Conservation (phyloP, 2,888 invertebrate genomes). For the Trachelus tabidus region DNA sequence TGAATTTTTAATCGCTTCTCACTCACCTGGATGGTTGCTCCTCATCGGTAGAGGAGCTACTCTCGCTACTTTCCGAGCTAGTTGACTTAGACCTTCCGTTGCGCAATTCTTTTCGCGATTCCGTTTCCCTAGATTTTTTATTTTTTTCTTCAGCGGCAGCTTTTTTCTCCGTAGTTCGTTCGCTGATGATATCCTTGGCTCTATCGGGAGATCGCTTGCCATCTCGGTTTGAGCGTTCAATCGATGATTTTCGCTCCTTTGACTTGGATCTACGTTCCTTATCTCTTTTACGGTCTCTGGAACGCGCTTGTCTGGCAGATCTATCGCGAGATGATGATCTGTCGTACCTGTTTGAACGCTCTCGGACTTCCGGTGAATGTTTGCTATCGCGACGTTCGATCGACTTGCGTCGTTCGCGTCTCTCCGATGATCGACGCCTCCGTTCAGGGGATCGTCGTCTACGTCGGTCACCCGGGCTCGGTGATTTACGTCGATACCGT, state of each 20-base stretch:
- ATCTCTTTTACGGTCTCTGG: slow-evolving; percentile 61
- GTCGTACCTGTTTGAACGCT: slow-evolving; percentile 57
- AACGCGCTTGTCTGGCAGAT: slow-evolving; percentile 57
- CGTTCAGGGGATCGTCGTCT: slow-evolving; percentile 58
- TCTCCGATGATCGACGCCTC: slow-evolving; percentile 58
- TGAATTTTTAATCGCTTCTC: not conserved
- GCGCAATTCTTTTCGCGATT: slow-evolving; percentile 51
- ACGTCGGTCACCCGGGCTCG: slow-evolving; percentile 57
- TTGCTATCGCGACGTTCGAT: slow-evolving; percentile 57
- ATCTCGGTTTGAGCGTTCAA: slow-evolving; percentile 47
- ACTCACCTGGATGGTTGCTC: slow-evolving; percentile 58
- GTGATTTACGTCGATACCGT: slow-evolving; percentile 60
- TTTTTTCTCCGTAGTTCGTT: slow-evolving; percentile 54
- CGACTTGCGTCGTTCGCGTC: slow-evolving; percentile 56
- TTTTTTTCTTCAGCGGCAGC: slow-evolving; percentile 52
- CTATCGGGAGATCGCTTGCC: slow-evolving; percentile 60
- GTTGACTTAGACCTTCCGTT: slow-evolving; percentile 64
- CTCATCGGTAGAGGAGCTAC: slow-evolving; percentile 62
- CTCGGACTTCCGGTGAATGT: slow-evolving; percentile 56
- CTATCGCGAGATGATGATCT: slow-evolving; percentile 63
- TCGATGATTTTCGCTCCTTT: slow-evolving; percentile 54
- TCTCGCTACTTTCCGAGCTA: slow-evolving; percentile 63
- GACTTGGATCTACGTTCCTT: slow-evolving; percentile 64
- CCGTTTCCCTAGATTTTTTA: slow-evolving; percentile 43
- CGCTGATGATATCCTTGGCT: slow-evolving; percentile 49